phyloP scores from a whole-genome alignment of 2,888 invertebrate genomes.

The Sinohyriopsis cumingii region DNA sequence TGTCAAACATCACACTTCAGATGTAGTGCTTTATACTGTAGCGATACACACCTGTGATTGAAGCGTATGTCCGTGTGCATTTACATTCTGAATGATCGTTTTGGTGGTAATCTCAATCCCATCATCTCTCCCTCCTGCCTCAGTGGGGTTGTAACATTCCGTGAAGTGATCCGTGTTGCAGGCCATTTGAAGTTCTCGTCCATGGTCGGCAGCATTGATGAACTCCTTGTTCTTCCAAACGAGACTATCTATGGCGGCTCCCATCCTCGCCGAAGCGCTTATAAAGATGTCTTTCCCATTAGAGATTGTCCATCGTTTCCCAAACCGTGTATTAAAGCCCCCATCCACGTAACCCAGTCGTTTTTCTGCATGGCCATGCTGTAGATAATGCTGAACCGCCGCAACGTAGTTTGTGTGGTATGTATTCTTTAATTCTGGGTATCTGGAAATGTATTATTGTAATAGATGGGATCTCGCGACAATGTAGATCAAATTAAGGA shows the following conservation, averaged over 20 bases:
- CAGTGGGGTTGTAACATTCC: constrained; percentile 45
- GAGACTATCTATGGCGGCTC: constrained; percentile 39
- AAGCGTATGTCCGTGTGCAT: constrained; percentile 17
- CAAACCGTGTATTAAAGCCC: too few species aligned
- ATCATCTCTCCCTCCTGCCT: constrained; percentile 38
- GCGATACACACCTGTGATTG: constrained; percentile 18
- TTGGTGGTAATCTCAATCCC: constrained; percentile 13
- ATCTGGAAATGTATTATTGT: constrained; percentile 11
- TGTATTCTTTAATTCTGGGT: constrained; percentile 22
- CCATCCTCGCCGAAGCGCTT: constrained; percentile 36
- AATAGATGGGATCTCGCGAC: too few species aligned
- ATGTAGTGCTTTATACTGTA: too few species aligned
- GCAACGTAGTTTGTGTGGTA: constrained; percentile 23
- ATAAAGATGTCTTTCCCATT: constrained; percentile 22
- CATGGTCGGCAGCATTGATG: constrained; percentile 34
- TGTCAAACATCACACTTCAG: too few species aligned
- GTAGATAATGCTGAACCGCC: constrained; percentile 30
- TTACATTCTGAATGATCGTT: constrained; percentile 23
- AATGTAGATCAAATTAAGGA: too few species aligned
- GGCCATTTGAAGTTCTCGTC: constrained; percentile 42
- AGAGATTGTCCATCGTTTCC: constrained; percentile 28
- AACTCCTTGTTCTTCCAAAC: constrained; percentile 42
- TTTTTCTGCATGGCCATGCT: constrained; percentile 15
- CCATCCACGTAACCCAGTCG: constrained; percentile 22
- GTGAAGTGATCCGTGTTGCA: constrained; percentile 28